Percentiles rank a stretch among this genome's conserved stretches.
Evolutionary conservation across 2,888 invertebrate species (phyloP).

Genomic region (Tipula unca): DNA sequence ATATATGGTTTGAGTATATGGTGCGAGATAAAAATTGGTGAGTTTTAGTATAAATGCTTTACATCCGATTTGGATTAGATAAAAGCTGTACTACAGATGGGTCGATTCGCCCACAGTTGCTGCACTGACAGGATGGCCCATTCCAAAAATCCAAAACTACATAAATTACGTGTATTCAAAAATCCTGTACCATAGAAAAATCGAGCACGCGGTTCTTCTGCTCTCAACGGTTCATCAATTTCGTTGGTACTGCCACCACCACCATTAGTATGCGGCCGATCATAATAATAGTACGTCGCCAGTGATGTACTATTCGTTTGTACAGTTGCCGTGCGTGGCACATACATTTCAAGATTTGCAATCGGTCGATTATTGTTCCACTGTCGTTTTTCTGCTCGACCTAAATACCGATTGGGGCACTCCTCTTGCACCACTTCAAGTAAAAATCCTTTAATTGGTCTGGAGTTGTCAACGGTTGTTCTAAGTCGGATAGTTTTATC

Average conservation of each 20-base stretch:
- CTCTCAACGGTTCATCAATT: background rate
- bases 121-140: constrained; percentile 24
- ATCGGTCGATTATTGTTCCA: background rate
- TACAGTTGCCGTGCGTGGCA: constrained; percentile 22
- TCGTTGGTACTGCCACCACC: background rate
- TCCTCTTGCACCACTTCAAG: constrained; percentile 49
- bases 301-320: constrained; percentile 24
- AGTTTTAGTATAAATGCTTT: too few species aligned
- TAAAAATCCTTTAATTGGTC: constrained; percentile 44
- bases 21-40: background rate
- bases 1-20: background rate
- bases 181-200: constrained; percentile 21
- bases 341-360: background rate
- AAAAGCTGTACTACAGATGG: constrained; percentile 22
- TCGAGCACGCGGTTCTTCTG: constrained; percentile 25
- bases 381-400: constrained; percentile 23
- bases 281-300: constrained; percentile 16
- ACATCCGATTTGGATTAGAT: too few species aligned
- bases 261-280: background rate
- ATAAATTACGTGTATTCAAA: constrained; percentile 20
- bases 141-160: constrained; percentile 24
- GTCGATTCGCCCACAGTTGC: constrained; percentile 24
- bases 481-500: constrained; percentile 43
- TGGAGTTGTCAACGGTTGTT: constrained; percentile 40
- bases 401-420: constrained; percentile 39